Evolutionary conservation across 2,888 invertebrate species (phyloP).

Genomic region (Megastigmus dorsalis): DNA sequence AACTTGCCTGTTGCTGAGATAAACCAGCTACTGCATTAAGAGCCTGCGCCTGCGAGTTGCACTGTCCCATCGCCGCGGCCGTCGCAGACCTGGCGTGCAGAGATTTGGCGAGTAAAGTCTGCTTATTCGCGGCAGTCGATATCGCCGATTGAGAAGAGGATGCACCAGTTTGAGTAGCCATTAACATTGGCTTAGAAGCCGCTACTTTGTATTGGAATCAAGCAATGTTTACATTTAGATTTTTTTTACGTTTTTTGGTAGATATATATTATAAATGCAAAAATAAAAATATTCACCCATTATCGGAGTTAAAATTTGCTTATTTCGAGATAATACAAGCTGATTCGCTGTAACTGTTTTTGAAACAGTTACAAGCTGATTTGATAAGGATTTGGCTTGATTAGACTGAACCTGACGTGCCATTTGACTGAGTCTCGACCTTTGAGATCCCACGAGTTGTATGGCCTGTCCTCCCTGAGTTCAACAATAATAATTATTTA

Average conservation of each 20-base stretch:
- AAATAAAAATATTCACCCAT: constrained; percentile 65
- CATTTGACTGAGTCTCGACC: constrained; percentile 72
- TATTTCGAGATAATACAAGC: constrained; percentile 71
- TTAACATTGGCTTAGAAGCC: constrained; percentile 71
- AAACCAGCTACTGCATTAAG: constrained; percentile 68
- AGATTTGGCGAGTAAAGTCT: constrained; percentile 72
- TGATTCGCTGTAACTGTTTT: constrained; percentile 72
- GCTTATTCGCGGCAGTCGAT: constrained; percentile 68
- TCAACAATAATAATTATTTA: background rate
- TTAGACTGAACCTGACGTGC: constrained; percentile 70
- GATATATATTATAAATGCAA: background rate
- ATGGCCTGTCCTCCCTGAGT: constrained; percentile 70
- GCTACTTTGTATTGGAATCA: constrained; percentile 55
- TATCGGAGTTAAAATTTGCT: constrained; percentile 72
- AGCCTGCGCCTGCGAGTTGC: constrained; percentile 69
- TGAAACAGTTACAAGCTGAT: constrained; percentile 70
- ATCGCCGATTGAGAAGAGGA: constrained; percentile 69
- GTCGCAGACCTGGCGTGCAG: constrained; percentile 67
- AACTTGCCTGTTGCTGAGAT: constrained; percentile 71
- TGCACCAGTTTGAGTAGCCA: constrained; percentile 68
- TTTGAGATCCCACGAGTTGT: constrained; percentile 73
- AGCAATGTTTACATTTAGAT: background rate
- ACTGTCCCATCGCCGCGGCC: constrained; percentile 65
- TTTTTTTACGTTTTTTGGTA: no score
- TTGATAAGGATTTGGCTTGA: constrained; percentile 70